A percentile compares a stretch with the other conserved stretches of the same genome.
phyloP scores from a whole-genome alignment of 2,888 invertebrate species.

The Ochropacha duplaris region DNA sequence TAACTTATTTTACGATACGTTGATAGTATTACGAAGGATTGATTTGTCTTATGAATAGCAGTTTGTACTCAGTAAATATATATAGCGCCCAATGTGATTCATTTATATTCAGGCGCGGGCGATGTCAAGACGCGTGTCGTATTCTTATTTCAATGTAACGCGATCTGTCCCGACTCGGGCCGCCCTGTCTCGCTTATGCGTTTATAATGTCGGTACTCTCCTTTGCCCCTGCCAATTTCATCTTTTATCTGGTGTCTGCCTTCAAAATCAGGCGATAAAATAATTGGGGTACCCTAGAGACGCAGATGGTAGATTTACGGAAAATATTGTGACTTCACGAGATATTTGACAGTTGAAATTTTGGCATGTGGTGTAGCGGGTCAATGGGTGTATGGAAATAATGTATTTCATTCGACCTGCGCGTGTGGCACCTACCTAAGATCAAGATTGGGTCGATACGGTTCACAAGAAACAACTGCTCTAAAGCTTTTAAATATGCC shows the following conservation, averaged over 20 bases:
- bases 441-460: too few relatives aligned
- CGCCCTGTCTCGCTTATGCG: slow-evolving; percentile 14
- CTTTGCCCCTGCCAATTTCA: slow-evolving; percentile 16
- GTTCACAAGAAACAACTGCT: too few relatives aligned
- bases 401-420: too few relatives aligned
- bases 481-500: too few relatives aligned
- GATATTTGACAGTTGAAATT: too few relatives aligned
- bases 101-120: slow-evolving; percentile 46
- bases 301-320: not conserved
- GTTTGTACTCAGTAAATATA: slow-evolving; percentile 13
- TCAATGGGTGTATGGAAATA: too few relatives aligned
- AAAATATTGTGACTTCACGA: not conserved
- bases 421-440: too few relatives aligned
- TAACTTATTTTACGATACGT: too few relatives aligned
- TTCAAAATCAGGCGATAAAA: not conserved
- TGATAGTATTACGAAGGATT: too few relatives aligned
- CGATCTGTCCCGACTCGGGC: slow-evolving; percentile 23
- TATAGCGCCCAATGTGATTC: slow-evolving; percentile 28
- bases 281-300: not conserved
- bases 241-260: slow-evolving; percentile 6
- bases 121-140: slow-evolving; percentile 34
- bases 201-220: slow-evolving; percentile 28
- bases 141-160: slow-evolving; percentile 48
- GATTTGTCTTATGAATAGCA: not conserved
- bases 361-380: too few relatives aligned